Percentiles rank a stretch among this genome's conserved stretches.
Evolutionary conservation across 1,140 invertebrate genomes (phyloP).

Genomic region (Coelopa frigida): DNA sequence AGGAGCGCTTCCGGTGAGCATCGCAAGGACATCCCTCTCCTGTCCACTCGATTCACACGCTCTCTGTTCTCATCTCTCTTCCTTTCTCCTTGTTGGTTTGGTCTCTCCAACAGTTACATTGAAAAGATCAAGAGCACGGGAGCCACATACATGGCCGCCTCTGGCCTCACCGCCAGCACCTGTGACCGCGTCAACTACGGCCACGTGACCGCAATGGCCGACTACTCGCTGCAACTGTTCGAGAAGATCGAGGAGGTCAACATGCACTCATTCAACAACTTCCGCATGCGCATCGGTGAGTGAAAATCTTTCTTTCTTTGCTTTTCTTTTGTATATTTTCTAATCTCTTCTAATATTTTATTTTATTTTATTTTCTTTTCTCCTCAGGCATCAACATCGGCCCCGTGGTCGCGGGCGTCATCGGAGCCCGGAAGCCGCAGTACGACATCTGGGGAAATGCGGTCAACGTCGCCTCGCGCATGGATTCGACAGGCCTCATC

Average conservation of each 20-base stretch:
- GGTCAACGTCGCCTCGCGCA: constrained; percentile 85
- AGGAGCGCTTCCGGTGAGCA: constrained; percentile 65
- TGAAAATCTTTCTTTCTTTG: neutral
- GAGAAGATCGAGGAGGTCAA: constrained; percentile 87
- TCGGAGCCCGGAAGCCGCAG: constrained; percentile 85
- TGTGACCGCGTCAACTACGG: constrained; percentile 68
- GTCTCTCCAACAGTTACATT: constrained; percentile 54
- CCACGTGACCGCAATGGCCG: constrained; percentile 84
- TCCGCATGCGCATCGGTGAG: constrained; percentile 83
- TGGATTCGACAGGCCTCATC: constrained; percentile 76
- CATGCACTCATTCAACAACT: constrained; percentile 95
- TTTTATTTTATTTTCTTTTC: neutral
- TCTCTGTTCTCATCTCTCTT: no score
- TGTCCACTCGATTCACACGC: no score
- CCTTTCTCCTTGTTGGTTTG: neutral
- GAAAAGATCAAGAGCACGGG: constrained; percentile 98
- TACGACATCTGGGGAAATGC: constrained; percentile 88
- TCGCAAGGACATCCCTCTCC: neutral
- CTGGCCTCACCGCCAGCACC: constrained; percentile 72
- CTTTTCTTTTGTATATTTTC: neutral
- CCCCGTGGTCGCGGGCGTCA: constrained; percentile 91
- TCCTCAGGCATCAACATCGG: constrained; percentile 85
- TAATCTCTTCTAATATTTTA: neutral
- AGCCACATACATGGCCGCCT: constrained; percentile 94
- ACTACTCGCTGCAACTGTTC: constrained; percentile 79